These are phyloP conservation scores for Cynocephalus volans DNA, from an alignment of 2,113 vertebrate species.

Conservation along the genomic window DNA sequence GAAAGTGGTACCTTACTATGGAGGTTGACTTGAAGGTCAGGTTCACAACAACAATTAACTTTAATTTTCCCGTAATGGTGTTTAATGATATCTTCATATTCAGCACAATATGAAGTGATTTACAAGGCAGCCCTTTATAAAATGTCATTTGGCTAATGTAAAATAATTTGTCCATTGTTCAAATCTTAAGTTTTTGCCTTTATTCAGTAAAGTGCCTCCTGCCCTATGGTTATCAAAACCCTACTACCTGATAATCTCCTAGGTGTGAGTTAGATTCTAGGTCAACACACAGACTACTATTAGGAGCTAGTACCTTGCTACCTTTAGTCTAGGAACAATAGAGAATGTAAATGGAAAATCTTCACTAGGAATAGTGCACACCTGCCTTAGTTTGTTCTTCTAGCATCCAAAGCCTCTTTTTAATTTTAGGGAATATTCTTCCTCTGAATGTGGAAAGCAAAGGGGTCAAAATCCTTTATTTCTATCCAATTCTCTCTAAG, in stretches of 20 bases:
- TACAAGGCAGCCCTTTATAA: neutral
- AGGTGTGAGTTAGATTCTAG: neutral
- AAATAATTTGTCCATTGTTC: constrained; percentile 50
- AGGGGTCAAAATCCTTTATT: neutral
- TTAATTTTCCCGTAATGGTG: constrained; percentile 52
- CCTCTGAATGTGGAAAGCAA: neutral
- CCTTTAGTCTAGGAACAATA: neutral
- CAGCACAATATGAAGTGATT: constrained; percentile 40
- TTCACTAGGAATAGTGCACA: neutral
- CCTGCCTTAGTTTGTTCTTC: neutral
- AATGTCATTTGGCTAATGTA: neutral
- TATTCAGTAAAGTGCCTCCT: neutral
- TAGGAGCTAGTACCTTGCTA: neutral
- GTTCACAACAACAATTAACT: constrained; percentile 39
- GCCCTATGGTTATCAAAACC: neutral
- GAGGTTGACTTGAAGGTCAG: neutral
- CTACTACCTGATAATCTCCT: neutral
- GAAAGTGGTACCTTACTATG: constrained; percentile 6
- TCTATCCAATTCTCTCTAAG: neutral
- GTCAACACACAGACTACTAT: neutral
- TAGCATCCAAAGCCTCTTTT: neutral
- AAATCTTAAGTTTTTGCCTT: constrained; percentile 44
- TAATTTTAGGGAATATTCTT: neutral
- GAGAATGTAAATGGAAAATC: neutral
- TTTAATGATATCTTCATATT: constrained; percentile 59